phyloP scores from a whole-genome alignment of 2,888 invertebrate genomes.

The Oscheius myriophilus region DNA sequence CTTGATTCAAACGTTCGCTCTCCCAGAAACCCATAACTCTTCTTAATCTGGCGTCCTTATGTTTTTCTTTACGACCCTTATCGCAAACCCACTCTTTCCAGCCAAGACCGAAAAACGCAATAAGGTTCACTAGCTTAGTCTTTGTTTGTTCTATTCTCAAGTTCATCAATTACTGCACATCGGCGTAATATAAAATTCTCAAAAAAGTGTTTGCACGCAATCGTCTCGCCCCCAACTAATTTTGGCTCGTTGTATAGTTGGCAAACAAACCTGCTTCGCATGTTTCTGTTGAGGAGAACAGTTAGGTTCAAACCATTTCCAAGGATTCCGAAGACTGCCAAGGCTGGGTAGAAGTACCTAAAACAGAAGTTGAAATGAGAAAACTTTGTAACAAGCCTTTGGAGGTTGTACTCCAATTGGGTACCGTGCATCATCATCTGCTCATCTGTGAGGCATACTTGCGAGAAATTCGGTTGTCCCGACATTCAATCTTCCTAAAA shows the following conservation, averaged over 20 bases:
- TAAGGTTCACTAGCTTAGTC: too few relatives aligned
- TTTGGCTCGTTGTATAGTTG: too few relatives aligned
- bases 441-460: conserved; percentile 58
- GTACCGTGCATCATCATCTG: conserved; percentile 64
- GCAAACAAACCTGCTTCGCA: conserved; percentile 52
- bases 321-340: conserved; percentile 67
- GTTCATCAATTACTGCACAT: too few relatives aligned
- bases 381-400: conserved; percentile 34
- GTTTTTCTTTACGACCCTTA: background rate
- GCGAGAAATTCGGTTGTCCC: conserved; percentile 52
- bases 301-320: conserved; percentile 68
- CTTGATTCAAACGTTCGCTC: too few relatives aligned
- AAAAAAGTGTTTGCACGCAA: too few relatives aligned
- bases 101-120: too few relatives aligned
- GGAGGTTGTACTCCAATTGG: conserved; percentile 52
- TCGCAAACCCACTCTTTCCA: too few relatives aligned
- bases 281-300: conserved; percentile 62
- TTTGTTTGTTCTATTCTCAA: too few relatives aligned
- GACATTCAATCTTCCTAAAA: conserved; percentile 6
- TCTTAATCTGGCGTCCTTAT: background rate
- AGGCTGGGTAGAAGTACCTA: conserved; percentile 66
- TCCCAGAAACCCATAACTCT: background rate
- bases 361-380: conserved; percentile 12
- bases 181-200: too few relatives aligned
- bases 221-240: too few relatives aligned